Evolutionary conservation across 2,113 vertebrate genomes (phyloP), one percentile per base, ranked within the genome.

Genomic region (Corythaixoides concolor): DNA sequence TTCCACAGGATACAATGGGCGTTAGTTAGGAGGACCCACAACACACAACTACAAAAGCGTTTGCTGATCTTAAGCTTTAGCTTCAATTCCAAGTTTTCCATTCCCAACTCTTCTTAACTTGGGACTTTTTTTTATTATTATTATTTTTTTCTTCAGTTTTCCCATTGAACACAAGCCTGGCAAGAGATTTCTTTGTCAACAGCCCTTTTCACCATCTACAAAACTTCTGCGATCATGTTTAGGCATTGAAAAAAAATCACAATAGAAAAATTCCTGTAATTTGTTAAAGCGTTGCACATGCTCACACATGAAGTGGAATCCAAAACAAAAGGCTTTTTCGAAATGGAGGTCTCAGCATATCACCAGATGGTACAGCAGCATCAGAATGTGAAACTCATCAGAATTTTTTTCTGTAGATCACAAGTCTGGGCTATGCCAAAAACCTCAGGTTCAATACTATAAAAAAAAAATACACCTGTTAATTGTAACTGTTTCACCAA

Each of bases 1-100:
- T 91, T 94, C 83, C 92, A 93, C 86, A 93, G 94, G 88, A 90
- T 72, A 92, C 86, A 85, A 89, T 66, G n/a, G 64, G 49, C 93
- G 53, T 88, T 32, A 73, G 80, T 73, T 76, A 80, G 56, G 5
- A 86, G 37, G 90, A 97, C 85, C 47, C 84, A 91, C 78, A 74
- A 75, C 68, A 92, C 1, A 4, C 79, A 90, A 62, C 62, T 55
- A 66, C 87, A 96, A 96, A 89, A 94, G 68, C 73, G 79, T 94
- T 83, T 93, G 69, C 69, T 93, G 84, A 92, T 91, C 78, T 93
- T 74, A 70, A 81, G 56, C 20, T 95, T 93, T 28, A 85, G 79
- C 56, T 80, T 26, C 47, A 87, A 53, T 72, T 77, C 66, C 93
- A 16, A 82, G 23, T 63, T 80, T 69, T 53, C 37, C 37, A 72